These are phyloP conservation scores for Onchidella celtica DNA, from an alignment of 2,888 invertebrate genomes.

Conservation along the genomic window DNA sequence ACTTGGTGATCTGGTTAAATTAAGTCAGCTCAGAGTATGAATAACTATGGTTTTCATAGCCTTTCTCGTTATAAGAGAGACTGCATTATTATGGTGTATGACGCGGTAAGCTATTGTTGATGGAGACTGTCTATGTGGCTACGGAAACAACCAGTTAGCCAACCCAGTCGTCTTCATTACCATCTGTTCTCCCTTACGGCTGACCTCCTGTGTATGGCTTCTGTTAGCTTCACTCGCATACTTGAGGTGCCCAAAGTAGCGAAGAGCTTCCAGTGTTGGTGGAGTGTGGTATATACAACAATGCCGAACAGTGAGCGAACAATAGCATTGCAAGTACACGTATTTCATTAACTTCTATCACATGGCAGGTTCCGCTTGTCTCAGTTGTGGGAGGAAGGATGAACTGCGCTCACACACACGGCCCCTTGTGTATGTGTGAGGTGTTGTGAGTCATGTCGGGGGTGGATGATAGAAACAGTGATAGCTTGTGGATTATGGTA, in stretches of 20 bases:
- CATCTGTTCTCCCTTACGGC: background rate
- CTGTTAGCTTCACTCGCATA: background rate
- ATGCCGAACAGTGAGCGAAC: background rate
- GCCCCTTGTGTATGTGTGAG: background rate
- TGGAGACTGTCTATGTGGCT: background rate
- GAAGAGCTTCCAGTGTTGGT: background rate
- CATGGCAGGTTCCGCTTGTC: too few relatives aligned
- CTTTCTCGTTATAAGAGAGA: too few relatives aligned
- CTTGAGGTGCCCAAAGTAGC: background rate
- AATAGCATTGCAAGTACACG: background rate
- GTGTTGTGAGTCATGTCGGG: background rate
- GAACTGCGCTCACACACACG: background rate
- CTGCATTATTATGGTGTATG: too few relatives aligned
- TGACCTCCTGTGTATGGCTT: background rate
- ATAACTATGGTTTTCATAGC: too few relatives aligned
- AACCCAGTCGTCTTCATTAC: background rate
- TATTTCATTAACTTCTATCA: background rate
- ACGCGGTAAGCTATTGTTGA: too few relatives aligned
- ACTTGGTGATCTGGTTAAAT: too few relatives aligned
- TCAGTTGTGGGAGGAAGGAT: background rate
- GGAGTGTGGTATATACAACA: background rate
- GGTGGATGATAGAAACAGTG: background rate
- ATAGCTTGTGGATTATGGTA: background rate
- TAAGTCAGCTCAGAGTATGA: too few relatives aligned
- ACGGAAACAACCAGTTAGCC: background rate